These are phyloP conservation scores for Isichthys henryi DNA, from an alignment of 2,113 vertebrate genomes.

Conservation along the genomic window DNA sequence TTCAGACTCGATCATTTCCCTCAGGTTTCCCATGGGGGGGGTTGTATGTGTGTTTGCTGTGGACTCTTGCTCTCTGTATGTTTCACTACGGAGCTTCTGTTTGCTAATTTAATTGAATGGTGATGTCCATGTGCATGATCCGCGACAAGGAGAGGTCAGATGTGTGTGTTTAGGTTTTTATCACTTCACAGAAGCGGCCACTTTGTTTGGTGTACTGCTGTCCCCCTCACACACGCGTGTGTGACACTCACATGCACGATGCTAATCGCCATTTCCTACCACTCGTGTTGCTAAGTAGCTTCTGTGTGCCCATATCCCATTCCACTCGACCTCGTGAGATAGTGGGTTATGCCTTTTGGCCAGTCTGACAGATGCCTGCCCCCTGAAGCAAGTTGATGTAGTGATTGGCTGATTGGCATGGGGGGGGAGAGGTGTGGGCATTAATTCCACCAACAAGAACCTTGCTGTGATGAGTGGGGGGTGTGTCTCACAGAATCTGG, in stretches of 20 bases:
- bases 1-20: not conserved
- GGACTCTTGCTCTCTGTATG: not conserved
- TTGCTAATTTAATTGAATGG: conserved; percentile 35
- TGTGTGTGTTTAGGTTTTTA: conserved; percentile 8
- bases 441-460: not conserved
- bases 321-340: not conserved
- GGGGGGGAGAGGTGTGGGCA: not conserved
- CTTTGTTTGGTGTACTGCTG: conserved; percentile 12
- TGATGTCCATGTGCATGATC: conserved; percentile 8
- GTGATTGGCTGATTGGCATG: not conserved
- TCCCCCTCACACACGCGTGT: not conserved
- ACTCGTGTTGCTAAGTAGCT: not conserved
- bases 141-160: not conserved
- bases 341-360: not conserved
- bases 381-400: not conserved
- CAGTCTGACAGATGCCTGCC: not conserved
- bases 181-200: conserved; percentile 22
- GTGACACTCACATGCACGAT: not conserved
- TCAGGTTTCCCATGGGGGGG: not conserved
- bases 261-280: not conserved
- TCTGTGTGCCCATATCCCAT: not conserved
- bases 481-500: not conserved
- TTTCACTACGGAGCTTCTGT: conserved; percentile 37
- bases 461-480: not conserved
- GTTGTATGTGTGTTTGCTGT: conserved; percentile 22